Conservation (phyloP, 1,140 invertebrate genomes). For the Harlomillsia oculata region DNA sequence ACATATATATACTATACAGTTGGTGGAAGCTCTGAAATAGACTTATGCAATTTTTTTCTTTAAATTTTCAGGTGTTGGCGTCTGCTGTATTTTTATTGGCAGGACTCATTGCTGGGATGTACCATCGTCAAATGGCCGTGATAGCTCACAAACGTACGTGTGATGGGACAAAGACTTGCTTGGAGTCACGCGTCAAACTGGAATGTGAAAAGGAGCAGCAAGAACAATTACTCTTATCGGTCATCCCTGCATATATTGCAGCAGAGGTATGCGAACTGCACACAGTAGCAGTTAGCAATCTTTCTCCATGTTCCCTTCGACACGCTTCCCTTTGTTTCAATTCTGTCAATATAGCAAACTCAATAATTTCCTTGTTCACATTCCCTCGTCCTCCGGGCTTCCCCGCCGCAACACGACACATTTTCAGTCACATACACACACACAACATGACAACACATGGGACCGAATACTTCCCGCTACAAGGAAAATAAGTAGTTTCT, state of each 20-base stretch:
- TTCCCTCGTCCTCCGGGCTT: too few species aligned
- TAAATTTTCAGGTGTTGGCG: constrained; percentile 59
- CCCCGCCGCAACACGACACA: too few species aligned
- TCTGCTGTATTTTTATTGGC: constrained; percentile 64
- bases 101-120: constrained; percentile 67
- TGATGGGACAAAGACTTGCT: constrained; percentile 74
- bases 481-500: too few species aligned
- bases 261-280: constrained; percentile 56
- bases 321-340: too few species aligned
- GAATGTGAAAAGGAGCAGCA: constrained; percentile 87
- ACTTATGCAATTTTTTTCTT: too few species aligned
- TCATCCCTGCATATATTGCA: constrained; percentile 86
- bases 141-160: constrained; percentile 74
- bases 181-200: constrained; percentile 81
- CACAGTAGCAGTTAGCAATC: background rate
- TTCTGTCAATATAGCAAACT: too few species aligned
- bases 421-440: too few species aligned
- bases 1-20: too few species aligned
- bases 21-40: too few species aligned
- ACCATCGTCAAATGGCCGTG: constrained; percentile 76
- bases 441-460: too few species aligned
- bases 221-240: constrained; percentile 79
- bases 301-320: background rate
- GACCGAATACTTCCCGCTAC: too few species aligned
- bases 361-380: too few species aligned